Evolutionary conservation across 2,113 vertebrate species (phyloP).

Genomic region (Oryctolagus cuniculus): DNA sequence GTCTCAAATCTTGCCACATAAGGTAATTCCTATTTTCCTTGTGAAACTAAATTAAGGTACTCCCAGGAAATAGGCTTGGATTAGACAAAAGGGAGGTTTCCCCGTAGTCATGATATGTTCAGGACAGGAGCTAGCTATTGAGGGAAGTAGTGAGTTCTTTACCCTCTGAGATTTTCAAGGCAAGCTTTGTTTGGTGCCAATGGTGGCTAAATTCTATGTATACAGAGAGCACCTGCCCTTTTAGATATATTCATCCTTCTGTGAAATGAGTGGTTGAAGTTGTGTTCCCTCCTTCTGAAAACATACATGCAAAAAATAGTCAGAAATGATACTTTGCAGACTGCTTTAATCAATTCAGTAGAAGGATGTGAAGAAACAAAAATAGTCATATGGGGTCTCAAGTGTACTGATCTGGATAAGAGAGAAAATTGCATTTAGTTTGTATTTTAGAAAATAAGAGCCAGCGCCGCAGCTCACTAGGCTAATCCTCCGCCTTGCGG

Average conservation of each 20-base stretch:
- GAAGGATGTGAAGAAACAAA: constrained; percentile 35
- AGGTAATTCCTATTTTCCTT: not conserved
- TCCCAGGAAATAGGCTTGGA: not conserved
- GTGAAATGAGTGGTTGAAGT: not conserved
- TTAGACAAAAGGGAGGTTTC: not conserved
- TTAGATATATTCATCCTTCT: not conserved
- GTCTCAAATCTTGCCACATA: not conserved
- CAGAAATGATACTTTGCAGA: not conserved
- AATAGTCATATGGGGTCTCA: not conserved
- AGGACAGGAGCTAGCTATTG: not conserved
- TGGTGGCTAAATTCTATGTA: not conserved
- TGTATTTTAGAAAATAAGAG: constrained; percentile 38
- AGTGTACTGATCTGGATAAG: constrained; percentile 1
- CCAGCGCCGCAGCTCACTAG: too few species aligned
- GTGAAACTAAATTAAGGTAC: not conserved
- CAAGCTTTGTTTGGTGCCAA: not conserved
- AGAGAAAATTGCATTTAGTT: constrained; percentile 40
- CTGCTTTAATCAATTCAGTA: constrained; percentile 22
- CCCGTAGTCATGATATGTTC: not conserved
- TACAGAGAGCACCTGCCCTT: not conserved
- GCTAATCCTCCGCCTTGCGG: too few species aligned
- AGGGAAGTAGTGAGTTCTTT: not conserved
- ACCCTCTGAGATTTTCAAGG: not conserved
- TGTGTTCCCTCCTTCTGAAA: not conserved
- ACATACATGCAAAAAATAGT: not conserved